These are phyloP conservation scores for Equus quagga DNA, from an alignment of 2,113 vertebrate genomes.

Conservation along the genomic window DNA sequence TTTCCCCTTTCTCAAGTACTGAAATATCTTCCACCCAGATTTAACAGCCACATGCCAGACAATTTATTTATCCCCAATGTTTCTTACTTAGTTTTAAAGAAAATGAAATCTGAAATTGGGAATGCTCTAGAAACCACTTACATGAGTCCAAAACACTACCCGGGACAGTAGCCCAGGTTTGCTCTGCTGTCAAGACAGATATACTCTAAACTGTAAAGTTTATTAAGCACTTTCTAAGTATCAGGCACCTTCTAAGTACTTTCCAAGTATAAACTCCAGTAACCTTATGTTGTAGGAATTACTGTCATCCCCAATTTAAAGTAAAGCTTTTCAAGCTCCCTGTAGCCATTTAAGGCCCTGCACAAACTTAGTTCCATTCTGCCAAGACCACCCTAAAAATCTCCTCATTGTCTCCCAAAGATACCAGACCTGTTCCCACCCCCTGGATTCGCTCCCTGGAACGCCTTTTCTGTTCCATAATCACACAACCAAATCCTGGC, in stretches of 20 bases:
- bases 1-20: background rate
- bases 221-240: background rate
- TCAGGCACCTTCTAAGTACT: background rate
- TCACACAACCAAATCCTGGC: background rate
- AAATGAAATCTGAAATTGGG: background rate
- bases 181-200: background rate
- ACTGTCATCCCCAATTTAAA: background rate
- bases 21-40: background rate
- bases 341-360: background rate
- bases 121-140: background rate
- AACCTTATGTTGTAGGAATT: background rate
- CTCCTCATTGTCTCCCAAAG: background rate
- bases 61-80: background rate
- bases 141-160: background rate
- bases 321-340: background rate
- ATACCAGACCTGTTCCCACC: background rate
- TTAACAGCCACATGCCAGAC: background rate
- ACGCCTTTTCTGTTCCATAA: background rate
- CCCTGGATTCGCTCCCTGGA: background rate
- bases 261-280: background rate
- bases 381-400: background rate
- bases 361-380: background rate
- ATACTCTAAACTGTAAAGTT: background rate
- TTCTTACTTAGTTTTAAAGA: background rate
- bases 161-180: background rate